Conservation (phyloP, 1,140 invertebrate species). For the Halictus rubicundus region DNA sequence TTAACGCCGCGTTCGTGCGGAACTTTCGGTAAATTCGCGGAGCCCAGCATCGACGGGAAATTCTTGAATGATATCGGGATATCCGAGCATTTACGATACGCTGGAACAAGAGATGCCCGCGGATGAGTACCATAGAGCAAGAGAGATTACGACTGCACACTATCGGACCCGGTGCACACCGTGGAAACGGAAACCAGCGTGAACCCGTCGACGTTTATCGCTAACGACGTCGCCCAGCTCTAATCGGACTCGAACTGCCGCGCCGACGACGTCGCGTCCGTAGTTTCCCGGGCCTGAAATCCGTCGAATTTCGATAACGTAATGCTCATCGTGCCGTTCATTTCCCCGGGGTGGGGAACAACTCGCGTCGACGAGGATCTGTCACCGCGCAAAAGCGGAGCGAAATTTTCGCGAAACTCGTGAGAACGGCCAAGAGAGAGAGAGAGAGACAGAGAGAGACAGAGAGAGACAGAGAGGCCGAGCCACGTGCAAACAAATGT, state of each 20-base stretch:
- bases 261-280: neutral
- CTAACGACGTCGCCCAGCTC: neutral
- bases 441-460: no score
- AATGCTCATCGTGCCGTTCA: conserved; percentile 26
- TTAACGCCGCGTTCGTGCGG: no score
- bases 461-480: no score
- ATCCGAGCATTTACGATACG: no score
- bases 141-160: neutral
- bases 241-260: neutral
- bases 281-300: neutral
- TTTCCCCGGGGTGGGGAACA: conserved; percentile 31
- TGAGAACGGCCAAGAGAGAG: neutral
- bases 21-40: no score
- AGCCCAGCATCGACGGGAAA: no score
- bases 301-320: neutral
- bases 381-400: neutral
- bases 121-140: neutral
- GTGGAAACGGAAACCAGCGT: neutral
- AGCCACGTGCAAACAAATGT: conserved; percentile 19
- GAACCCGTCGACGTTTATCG: neutral
- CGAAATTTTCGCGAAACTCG: neutral
- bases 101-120: no score
- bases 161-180: neutral
- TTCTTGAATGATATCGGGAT: no score
- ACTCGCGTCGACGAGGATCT: no score